Conservation (phyloP, 2,797 vertebrate genomes). For the Ctenosaura bakeri region DNA sequence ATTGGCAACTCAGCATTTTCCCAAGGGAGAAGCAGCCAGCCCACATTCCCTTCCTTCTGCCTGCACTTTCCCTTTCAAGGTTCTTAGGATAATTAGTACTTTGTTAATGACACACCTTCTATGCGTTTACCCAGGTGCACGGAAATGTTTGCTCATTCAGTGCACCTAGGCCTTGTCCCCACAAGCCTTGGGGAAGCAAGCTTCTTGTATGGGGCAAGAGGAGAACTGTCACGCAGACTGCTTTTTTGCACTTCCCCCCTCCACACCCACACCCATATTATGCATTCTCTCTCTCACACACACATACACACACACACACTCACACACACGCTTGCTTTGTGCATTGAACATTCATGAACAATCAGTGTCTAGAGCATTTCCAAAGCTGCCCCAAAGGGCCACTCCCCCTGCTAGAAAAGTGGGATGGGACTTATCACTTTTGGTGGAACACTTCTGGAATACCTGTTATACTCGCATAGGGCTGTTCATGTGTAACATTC, state of each 20-base stretch:
- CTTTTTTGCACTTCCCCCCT: neutral
- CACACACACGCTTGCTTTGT: neutral
- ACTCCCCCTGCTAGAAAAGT: neutral
- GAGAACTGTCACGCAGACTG: neutral
- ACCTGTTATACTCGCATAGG: too few species aligned
- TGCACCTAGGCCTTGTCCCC: constrained; percentile 21
- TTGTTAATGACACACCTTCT: constrained; percentile 41
- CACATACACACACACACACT: neutral
- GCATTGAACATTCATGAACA: neutral
- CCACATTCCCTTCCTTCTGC: constrained; percentile 44
- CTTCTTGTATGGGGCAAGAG: neutral
- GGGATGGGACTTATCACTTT: neutral
- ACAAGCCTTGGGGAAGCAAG: constrained; percentile 15
- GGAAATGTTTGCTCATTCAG: constrained; percentile 26
- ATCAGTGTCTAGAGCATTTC: neutral
- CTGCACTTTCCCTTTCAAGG: constrained; percentile 39
- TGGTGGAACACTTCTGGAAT: too few species aligned
- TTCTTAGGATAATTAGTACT: constrained; percentile 37
- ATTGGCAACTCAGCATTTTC: constrained; percentile 21
- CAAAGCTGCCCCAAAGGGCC: neutral
- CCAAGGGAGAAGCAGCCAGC: constrained; percentile 25
- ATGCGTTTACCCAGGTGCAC: constrained; percentile 35
- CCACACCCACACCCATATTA: neutral
- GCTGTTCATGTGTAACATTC: too few species aligned
- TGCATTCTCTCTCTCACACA: neutral